A percentile compares a stretch with the other conserved stretches of the same genome.
These are phyloP conservation scores for Cotesia congregata DNA, from an alignment of 2,888 invertebrate species.

Conservation along the genomic window DNA sequence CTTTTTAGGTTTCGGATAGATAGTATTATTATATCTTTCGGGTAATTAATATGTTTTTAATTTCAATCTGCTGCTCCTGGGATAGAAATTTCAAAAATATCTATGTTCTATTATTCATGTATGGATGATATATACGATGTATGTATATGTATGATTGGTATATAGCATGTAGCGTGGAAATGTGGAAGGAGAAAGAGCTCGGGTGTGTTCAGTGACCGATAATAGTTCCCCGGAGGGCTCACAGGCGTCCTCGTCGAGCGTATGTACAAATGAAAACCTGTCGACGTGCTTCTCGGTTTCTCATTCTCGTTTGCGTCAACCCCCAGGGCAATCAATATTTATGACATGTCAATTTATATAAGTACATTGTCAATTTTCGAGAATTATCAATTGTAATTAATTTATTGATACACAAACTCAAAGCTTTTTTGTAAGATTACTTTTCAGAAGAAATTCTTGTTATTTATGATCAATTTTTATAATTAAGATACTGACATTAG, in stretches of 20 bases:
- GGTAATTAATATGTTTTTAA: background rate
- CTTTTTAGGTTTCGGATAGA: background rate
- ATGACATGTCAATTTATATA: constrained; percentile 64
- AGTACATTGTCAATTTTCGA: constrained; percentile 49
- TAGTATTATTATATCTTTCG: background rate
- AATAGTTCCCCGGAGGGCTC: constrained; percentile 31
- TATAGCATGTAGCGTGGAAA: constrained; percentile 13
- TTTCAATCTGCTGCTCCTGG: background rate
- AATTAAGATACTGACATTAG: too few species aligned
- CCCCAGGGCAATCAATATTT: constrained; percentile 61
- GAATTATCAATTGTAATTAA: constrained; percentile 1
- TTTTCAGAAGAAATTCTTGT: too few species aligned
- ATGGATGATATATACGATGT: background rate
- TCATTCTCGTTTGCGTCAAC: constrained; percentile 51
- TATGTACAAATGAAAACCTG: constrained; percentile 34
- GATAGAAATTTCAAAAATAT: too few species aligned
- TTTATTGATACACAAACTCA: background rate
- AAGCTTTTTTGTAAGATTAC: too few species aligned
- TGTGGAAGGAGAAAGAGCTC: constrained; percentile 21
- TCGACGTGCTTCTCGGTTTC: constrained; percentile 31
- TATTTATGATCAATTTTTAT: too few species aligned
- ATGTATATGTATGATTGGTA: background rate
- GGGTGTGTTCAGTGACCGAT: constrained; percentile 27
- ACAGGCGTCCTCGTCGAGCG: constrained; percentile 25
- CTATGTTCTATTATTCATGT: too few species aligned